These are phyloP conservation scores for Panthera leo DNA, from an alignment of 2,113 vertebrate species.

Conservation along the genomic window DNA sequence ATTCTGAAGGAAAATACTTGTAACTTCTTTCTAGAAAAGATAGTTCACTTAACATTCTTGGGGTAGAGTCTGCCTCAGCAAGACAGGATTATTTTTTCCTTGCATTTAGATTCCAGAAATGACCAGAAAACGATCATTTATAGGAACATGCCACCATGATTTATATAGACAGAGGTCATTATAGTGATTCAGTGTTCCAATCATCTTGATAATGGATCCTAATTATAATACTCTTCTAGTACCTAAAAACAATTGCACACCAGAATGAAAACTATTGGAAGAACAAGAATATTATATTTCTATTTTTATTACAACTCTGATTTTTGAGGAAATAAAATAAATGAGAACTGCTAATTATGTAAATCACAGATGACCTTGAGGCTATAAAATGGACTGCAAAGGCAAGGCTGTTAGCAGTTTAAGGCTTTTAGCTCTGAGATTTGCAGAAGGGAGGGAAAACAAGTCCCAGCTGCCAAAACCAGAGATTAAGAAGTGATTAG, in stretches of 20 bases:
- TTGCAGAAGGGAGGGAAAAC: background rate
- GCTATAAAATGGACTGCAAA: background rate
- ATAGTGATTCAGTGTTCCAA: slow-evolving; percentile 69
- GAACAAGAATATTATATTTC: slow-evolving; percentile 58
- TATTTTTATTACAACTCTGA: slow-evolving; percentile 69
- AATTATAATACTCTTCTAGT: slow-evolving; percentile 74
- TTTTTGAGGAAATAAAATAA: slow-evolving; percentile 39
- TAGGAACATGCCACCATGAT: slow-evolving; percentile 39
- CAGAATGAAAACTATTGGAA: slow-evolving; percentile 67
- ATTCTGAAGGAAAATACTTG: slow-evolving; percentile 17
- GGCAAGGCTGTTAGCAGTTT: background rate
- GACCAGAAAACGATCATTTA: slow-evolving; percentile 61
- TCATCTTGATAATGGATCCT: slow-evolving; percentile 71
- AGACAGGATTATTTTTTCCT: slow-evolving; percentile 45
- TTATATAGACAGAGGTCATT: slow-evolving; percentile 70
- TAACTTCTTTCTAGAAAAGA: background rate
- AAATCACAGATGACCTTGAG: slow-evolving; percentile 63
- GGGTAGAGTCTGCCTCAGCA: slow-evolving; percentile 32
- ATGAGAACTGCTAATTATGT: slow-evolving; percentile 59
- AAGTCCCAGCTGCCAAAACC: slow-evolving; percentile 55
- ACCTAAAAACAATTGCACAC: slow-evolving; percentile 69
- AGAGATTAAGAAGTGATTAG: slow-evolving; percentile 54
- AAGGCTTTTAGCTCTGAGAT: slow-evolving; percentile 46
- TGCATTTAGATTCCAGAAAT: slow-evolving; percentile 54
- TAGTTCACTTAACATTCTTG: slow-evolving; percentile 43